A percentile compares a stretch with the other conserved stretches of the same genome.
These are phyloP conservation scores for Cerastoderma edule DNA, from an alignment of 2,888 invertebrate species.

Conservation along the genomic window DNA sequence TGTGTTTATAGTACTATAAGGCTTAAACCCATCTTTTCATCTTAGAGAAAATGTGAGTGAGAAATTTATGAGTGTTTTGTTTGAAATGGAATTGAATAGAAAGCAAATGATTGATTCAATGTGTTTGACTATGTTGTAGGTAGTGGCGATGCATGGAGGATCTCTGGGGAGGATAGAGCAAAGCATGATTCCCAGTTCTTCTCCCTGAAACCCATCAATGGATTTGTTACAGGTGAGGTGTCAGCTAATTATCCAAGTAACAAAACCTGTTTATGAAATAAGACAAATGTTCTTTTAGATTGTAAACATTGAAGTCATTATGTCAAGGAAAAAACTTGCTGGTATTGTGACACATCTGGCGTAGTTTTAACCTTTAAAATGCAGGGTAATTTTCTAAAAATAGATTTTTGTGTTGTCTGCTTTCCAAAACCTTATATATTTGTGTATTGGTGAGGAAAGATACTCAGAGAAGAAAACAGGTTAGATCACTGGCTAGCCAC, in stretches of 20 bases:
- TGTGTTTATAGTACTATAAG: too few species aligned
- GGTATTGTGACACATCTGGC: too few species aligned
- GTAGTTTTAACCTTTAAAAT: too few species aligned
- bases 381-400: too few species aligned
- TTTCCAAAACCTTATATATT: too few species aligned
- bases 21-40: too few species aligned
- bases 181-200: conserved; percentile 97
- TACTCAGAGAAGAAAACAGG: too few species aligned
- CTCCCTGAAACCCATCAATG: conserved; percentile 92
- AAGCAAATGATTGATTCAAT: background rate
- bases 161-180: conserved; percentile 93
- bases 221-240: conserved; percentile 90
- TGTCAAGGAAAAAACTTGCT: background rate
- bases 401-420: too few species aligned
- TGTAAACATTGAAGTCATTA: background rate
- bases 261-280: background rate
- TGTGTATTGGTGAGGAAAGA: too few species aligned
- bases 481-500: too few species aligned
- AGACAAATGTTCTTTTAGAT: background rate
- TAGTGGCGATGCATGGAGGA: conserved; percentile 91
- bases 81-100: background rate
- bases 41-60: too few species aligned
- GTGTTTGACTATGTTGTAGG: conserved; percentile 28
- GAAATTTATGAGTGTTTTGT: too few species aligned
- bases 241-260: background rate